Percentiles rank a stretch among this genome's conserved stretches.
phyloP scores from a whole-genome alignment of 2,888 invertebrate genomes.

The Pinctada fucata region DNA sequence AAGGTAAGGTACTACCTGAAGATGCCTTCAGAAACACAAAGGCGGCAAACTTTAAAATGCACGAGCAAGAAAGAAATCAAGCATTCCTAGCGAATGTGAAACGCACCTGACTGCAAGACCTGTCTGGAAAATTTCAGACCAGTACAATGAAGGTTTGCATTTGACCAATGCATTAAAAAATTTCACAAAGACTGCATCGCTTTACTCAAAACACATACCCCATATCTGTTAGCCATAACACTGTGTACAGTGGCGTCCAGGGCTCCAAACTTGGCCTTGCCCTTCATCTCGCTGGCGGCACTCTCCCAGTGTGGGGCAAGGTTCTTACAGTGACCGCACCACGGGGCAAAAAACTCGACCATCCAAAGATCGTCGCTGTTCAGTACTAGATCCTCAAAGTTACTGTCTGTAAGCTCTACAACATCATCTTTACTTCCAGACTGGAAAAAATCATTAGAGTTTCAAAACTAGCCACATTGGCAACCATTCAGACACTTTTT shows the following conservation, averaged over 20 bases:
- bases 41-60: too few species aligned
- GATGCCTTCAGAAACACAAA: too few species aligned
- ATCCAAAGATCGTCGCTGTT: slow-evolving; percentile 97
- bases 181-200: too few species aligned
- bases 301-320: slow-evolving; percentile 97
- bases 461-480: not conserved
- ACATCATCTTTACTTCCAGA: slow-evolving; percentile 79
- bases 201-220: slow-evolving; percentile 76
- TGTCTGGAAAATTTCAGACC: too few species aligned
- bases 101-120: too few species aligned
- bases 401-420: slow-evolving; percentile 94
- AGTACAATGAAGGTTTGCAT: too few species aligned
- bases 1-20: too few species aligned
- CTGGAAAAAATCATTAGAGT: not conserved
- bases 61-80: too few species aligned
- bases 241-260: slow-evolving; percentile 96
- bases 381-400: slow-evolving; percentile 94
- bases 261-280: slow-evolving; percentile 95
- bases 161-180: too few species aligned
- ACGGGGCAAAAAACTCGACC: slow-evolving; percentile 95
- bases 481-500: too few species aligned
- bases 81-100: too few species aligned
- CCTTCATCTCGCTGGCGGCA: slow-evolving; percentile 95
- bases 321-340: slow-evolving; percentile 88
- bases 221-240: slow-evolving; percentile 88